Conservation (phyloP, 37 sponge, comb jelly and placozoan genomes). For the Halichondria panicea region DNA sequence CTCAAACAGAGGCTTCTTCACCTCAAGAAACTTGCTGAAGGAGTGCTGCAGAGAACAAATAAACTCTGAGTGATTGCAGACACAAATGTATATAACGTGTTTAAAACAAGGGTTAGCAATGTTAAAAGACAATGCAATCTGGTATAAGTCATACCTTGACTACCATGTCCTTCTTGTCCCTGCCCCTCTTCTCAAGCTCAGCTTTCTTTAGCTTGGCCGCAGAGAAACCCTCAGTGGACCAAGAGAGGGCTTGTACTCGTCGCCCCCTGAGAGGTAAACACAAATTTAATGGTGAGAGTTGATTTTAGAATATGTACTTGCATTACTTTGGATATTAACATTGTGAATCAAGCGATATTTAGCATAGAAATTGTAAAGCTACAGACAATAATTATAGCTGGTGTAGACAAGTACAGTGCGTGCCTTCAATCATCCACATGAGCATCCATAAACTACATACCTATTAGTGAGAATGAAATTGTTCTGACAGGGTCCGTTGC, state of each 20-base stretch:
- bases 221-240: constrained; percentile 91
- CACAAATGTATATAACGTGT: not conserved
- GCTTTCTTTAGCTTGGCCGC: constrained; percentile 58
- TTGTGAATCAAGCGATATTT: no score
- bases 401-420: not conserved
- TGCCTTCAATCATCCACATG: not conserved
- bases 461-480: constrained; percentile 82
- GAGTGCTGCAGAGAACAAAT: not conserved
- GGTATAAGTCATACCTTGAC: constrained; percentile 19
- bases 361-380: no score
- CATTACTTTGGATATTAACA: no score
- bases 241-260: constrained; percentile 78
- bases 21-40: not conserved
- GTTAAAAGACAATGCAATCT: not conserved
- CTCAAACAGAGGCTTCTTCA: constrained; percentile 71
- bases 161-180: constrained; percentile 42
- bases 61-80: no score
- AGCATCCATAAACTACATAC: not conserved
- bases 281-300: no score
- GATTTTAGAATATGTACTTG: no score
- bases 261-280: constrained; percentile 30
- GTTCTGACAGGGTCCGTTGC: constrained; percentile 55
- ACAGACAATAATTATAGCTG: no score
- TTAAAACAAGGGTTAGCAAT: not conserved
- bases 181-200: constrained; percentile 27